Evolutionary conservation across 2,797 vertebrate genomes (phyloP), one percentile per base, ranked within the genome.

Genomic region (Lithobates sylvaticus): DNA sequence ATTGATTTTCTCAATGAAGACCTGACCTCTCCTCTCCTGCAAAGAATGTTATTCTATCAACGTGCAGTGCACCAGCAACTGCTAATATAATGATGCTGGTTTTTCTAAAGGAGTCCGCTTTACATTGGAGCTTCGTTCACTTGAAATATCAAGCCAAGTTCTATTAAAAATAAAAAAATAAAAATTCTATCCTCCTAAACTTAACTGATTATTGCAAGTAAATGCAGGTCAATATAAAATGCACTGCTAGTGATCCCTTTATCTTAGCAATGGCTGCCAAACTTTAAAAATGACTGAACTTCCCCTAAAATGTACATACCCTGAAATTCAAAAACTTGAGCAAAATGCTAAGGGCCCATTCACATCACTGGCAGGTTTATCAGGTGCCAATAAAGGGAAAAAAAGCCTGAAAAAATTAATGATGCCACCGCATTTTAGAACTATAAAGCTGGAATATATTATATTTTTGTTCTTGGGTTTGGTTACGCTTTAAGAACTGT

Each of bases 1-100:
- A 85, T 80, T 75, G 77, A 74, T 85, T 85, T 80, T 79, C 58
- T 74, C 54, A 79, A 85, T 74, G 77, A 74, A 61, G 61, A 34
- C 9, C 69, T 72, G 76, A 32, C 76, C 58, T 70, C 1, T 27
- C 67, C 50, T 36, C 32, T 44, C 32, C 18, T 84, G 21, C 32
- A 72, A 23, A 65, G 26, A 69, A 67, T 26, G 27, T 29, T 29
- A 29, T 13, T 67, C 12, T 67, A 6, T 27, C 26, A 26, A 29
- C 12, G 10, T 27, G 65, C 1, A 12, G 26, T 29, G n/a, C 12
- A 1, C n/a, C n/a, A 12, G 26, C 65, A 12, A 29, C 26, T 18
- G 2, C 65, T 15, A 67, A 67, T 29, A 67, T 67, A 29, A 26
- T 67, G 12, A 29, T 13, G 10, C 9, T 8, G 65, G 12, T 29